Conservation (phyloP, 2,113 vertebrate species). For the Malurus alboscapulatus region DNA sequence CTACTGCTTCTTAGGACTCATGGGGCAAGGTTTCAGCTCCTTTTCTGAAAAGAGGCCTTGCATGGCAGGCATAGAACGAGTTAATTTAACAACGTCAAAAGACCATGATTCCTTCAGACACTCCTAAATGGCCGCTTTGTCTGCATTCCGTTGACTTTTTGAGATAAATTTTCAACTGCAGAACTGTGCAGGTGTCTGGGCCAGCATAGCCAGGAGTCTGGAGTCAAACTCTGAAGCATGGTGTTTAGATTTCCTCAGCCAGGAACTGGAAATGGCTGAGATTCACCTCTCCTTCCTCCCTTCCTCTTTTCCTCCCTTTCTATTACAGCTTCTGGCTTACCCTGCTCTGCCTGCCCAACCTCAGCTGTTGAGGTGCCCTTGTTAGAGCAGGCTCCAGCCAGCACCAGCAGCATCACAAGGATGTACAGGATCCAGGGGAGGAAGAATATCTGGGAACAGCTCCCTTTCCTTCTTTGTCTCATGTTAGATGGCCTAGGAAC, state of each 20-base stretch:
- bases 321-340: background rate
- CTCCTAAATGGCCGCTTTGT: background rate
- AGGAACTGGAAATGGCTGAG: background rate
- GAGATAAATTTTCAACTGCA: background rate
- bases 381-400: background rate
- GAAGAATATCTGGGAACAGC: background rate
- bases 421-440: background rate
- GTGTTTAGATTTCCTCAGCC: background rate
- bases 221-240: background rate
- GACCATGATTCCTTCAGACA: background rate
- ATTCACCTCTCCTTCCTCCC: background rate
- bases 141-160: background rate
- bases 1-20: background rate
- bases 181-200: background rate
- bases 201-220: background rate
- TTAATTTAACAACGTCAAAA: background rate
- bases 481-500: background rate
- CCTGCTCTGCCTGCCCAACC: background rate
- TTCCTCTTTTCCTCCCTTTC: background rate
- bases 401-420: background rate
- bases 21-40: background rate
- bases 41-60: background rate
- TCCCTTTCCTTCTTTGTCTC: background rate
- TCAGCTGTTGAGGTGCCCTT: background rate
- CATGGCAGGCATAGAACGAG: accelerated